Evolutionary conservation across 2,113 vertebrate species (phyloP).

Genomic region (Sialia sialis): DNA sequence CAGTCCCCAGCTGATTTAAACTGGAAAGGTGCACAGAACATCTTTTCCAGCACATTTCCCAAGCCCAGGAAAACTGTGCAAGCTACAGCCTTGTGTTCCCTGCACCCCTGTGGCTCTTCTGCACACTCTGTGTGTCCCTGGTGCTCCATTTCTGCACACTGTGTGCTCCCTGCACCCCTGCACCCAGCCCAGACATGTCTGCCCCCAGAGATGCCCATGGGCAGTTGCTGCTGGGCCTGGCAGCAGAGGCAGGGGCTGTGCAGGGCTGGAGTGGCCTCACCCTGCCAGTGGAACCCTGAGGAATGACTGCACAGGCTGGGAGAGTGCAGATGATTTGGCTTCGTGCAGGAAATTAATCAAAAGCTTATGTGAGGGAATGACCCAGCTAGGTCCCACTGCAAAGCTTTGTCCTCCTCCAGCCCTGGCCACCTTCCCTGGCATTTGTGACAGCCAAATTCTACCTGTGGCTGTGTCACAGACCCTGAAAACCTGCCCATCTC

Average conservation of each 20-base stretch:
- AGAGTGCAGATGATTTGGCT: neutral
- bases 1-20: neutral
- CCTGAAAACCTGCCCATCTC: neutral
- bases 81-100: accelerated
- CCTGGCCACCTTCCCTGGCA: neutral
- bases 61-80: neutral
- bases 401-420: neutral
- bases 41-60: neutral
- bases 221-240: neutral
- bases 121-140: too few species aligned
- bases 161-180: too few species aligned
- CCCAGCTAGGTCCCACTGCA: neutral
- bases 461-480: neutral
- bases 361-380: neutral
- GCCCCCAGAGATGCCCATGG: neutral
- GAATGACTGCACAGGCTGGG: neutral
- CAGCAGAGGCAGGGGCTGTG: accelerated
- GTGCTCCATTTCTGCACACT: too few species aligned
- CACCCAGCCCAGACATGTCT: accelerated
- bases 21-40: neutral
- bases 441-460: neutral
- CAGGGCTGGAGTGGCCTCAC: neutral
- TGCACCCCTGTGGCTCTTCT: neutral
- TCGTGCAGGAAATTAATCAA: neutral
- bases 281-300: neutral